A percentile compares a stretch with the other conserved stretches of the same genome.
Evolutionary conservation across 2,113 vertebrate genomes (phyloP).

Genomic region (Strix uralensis): DNA sequence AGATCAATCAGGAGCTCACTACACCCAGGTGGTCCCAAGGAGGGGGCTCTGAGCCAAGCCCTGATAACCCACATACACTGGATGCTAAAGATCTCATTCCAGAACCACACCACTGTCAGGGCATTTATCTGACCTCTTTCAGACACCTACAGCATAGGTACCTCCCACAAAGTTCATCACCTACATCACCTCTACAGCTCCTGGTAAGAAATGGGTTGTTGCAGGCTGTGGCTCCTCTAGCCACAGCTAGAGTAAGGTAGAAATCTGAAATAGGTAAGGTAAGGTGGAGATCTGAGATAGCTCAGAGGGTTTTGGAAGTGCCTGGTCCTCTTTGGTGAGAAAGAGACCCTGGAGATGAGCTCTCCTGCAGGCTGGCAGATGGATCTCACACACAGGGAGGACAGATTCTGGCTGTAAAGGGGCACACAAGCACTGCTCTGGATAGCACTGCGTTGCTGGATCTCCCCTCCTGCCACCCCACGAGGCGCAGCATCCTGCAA

Average conservation of each 20-base stretch:
- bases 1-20: neutral
- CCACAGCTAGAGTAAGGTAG: neutral
- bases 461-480: neutral
- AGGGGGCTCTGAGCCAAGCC: neutral
- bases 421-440: neutral
- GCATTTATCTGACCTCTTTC: neutral
- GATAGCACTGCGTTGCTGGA: neutral
- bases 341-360: neutral
- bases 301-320: neutral
- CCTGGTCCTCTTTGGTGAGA: neutral
- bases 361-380: neutral
- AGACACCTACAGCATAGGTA: neutral
- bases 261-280: neutral
- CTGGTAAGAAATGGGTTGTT: neutral
- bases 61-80: neutral
- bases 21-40: neutral
- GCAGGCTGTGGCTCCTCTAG: neutral
- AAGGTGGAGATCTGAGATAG: neutral
- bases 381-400: rapidly evolving
- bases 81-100: neutral
- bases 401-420: neutral
- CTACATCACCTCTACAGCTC: neutral
- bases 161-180: neutral
- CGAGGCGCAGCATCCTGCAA: rapidly evolving
- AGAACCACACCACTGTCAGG: neutral